Percentiles rank a stretch among this genome's conserved stretches.
Conservation (phyloP, 1,140 invertebrate species). For the Heliconius congener region DNA sequence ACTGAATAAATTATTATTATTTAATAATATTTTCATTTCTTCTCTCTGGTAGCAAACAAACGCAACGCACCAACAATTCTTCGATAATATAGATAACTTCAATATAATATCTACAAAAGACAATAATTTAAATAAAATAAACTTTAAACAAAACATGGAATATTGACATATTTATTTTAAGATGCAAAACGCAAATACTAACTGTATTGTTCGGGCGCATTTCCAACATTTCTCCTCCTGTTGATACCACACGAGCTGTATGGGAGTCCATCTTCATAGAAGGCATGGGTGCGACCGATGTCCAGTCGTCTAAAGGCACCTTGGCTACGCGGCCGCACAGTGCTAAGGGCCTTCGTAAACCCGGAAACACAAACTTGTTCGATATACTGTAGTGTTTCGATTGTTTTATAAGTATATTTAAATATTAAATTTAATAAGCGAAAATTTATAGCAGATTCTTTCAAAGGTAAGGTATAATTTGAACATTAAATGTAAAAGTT, state of each 20-base stretch:
- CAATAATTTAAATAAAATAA: no score
- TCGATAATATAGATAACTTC: no score
- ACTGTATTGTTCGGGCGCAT: constrained; percentile 16
- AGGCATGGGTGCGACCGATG: constrained; percentile 53
- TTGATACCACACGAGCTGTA: constrained; percentile 31
- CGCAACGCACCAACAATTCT: no score
- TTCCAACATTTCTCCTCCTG: constrained; percentile 19
- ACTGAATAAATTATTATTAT: no score
- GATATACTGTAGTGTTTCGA: background rate
- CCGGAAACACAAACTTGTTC: background rate
- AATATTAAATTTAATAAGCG: background rate
- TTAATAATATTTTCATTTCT: no score
- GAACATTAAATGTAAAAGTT: background rate
- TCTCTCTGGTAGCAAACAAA: no score
- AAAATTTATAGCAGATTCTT: background rate
- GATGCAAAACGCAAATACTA: background rate
- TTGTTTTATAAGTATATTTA: background rate
- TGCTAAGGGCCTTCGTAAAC: constrained; percentile 16
- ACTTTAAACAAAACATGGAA: no score
- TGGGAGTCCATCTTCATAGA: constrained; percentile 34
- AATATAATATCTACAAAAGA: no score
- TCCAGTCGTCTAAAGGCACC: constrained; percentile 63
- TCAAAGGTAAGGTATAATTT: background rate
- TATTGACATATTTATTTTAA: background rate
- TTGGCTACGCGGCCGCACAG: constrained; percentile 39